Base-by-base conservation (phyloP, 2,888 invertebrate genomes). In the Pasiphila rectangulata region DNA sequence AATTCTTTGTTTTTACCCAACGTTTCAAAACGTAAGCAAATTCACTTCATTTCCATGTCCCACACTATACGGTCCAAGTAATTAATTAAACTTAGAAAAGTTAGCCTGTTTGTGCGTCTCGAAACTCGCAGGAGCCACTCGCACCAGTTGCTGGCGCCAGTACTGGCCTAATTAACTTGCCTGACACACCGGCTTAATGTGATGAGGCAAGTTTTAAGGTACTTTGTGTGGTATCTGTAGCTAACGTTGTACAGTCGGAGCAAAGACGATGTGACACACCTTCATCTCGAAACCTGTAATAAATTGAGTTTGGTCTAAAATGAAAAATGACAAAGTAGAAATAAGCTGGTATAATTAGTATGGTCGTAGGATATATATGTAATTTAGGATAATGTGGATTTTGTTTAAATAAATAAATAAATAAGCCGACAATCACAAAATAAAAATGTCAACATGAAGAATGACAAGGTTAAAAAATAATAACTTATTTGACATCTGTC, bases 41-140 rank as follows among this genome's bases (percentile, higher is more conserved):
- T 6, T 21, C 7, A 21, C 6, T 7, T 6, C 21, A 44, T 13
- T 37, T 34, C 9, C n/a, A 2, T 40, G 49, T 40, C 49, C 49
- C 20, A 30, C 29, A 49, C n/a, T 23, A 19, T 9, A 44, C 38
- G 12, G 16, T 35, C 36, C 19, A 27, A 39, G 60, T 60, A 63
- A 63, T 63, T 64, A 66, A 66, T 66, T 63, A 62, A 64, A 66
- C 52, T 64, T 57, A 52, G 43, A 49, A 57, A 66, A 63, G 59
- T 59, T 61, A 47, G 37, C 41, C 34, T 56, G 56, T 61, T 59
- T 59, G 57, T 59, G 61, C 51, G 55, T 49, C 45, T 45, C 24
- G 21, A 44, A 54, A 43, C 43, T 49, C 20, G 44, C 20, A 29
- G 44, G 6, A 48, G 39, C 23, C 19, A 34, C 23, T 36, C 23